Evolutionary conservation across 2,113 vertebrate genomes (phyloP), one percentile per base, ranked within the genome.

Genomic region (Glaucidium brasilianum): DNA sequence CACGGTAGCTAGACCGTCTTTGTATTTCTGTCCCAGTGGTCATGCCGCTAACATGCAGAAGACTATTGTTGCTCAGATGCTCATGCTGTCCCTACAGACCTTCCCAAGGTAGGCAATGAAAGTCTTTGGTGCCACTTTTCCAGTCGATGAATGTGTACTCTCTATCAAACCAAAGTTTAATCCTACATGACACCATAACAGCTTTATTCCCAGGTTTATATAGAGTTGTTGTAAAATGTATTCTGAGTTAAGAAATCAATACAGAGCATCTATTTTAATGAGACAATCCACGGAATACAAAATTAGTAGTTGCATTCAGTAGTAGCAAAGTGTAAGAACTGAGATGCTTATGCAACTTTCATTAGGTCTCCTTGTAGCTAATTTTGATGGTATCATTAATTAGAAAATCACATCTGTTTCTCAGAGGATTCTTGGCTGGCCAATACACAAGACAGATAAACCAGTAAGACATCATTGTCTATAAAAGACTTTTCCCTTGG

Each of bases 1-100:
- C 56, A 22, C 1, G 0, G 22, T 20, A 50, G 7, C 45, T 37
- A 50, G 15, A 59, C 13, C 13, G 25, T 35, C 18, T 30, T 50
- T 49, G 26, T 72, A 35, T 74, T 56, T 16, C 20, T 12, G 16
- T 41, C 71, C 72, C 41, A 56, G 68, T 5, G 19, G 15, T n/a
- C 1, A 1, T 10, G 3, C 32, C 67, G 25, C 14, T 30, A 37
- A 35, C 1, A 0, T 4, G 3, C 8, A 6, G 37, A 62, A 55
- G 22, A 4, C 17, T 20, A 1, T 6, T 76, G 56, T 45, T 49
- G 6, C 32, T 84, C 72, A 67, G 20, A 6, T 27, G 27, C 21
- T 78, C 39, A 2, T 19, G 10, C 35, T 43, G 64, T 50, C 26
- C 69, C 20, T 53, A 25, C 10, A 77, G 64, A 62, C 8, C 30